A percentile compares a stretch with the other conserved stretches of the same genome.
Evolutionary conservation across 2,888 invertebrate species (phyloP).

Genomic region (Pantelozetes paolii): DNA sequence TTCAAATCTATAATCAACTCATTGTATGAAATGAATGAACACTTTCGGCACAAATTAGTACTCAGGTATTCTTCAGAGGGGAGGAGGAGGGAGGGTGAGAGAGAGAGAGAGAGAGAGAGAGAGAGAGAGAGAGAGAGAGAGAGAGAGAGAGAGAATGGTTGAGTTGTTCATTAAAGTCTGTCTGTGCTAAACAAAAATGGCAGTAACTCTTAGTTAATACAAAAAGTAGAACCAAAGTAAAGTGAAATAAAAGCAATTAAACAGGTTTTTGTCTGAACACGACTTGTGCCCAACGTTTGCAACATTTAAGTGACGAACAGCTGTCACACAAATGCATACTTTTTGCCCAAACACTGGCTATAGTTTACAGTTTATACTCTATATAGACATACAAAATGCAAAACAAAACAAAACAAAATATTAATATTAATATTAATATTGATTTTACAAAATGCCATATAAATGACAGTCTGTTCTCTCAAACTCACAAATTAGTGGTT

Average conservation of each 20-base stretch:
- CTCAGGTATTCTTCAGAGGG: not conserved
- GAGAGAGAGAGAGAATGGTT: not conserved
- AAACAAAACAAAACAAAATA: not conserved
- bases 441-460: slow-evolving; percentile 21
- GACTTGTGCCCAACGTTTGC: not conserved
- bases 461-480: slow-evolving; percentile 14
- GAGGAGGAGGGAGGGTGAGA: not conserved
- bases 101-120: not conserved
- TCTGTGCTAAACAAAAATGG: slow-evolving; percentile 6
- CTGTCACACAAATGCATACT: slow-evolving; percentile 1
- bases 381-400: not conserved
- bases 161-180: not conserved
- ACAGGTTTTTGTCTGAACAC: slow-evolving; percentile 28
- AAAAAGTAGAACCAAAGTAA: not conserved
- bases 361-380: not conserved
- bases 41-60: no score
- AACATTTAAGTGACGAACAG: slow-evolving; percentile 18
- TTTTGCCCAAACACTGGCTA: not conserved
- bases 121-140: not conserved
- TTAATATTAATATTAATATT: slow-evolving; percentile 25
- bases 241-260: slow-evolving; percentile 35
- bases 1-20: no score
- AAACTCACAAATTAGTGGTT: slow-evolving; percentile 22
- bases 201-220: slow-evolving; percentile 7
- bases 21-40: no score